Conservation (phyloP, 2,797 vertebrate species). For the Esox lucius region DNA sequence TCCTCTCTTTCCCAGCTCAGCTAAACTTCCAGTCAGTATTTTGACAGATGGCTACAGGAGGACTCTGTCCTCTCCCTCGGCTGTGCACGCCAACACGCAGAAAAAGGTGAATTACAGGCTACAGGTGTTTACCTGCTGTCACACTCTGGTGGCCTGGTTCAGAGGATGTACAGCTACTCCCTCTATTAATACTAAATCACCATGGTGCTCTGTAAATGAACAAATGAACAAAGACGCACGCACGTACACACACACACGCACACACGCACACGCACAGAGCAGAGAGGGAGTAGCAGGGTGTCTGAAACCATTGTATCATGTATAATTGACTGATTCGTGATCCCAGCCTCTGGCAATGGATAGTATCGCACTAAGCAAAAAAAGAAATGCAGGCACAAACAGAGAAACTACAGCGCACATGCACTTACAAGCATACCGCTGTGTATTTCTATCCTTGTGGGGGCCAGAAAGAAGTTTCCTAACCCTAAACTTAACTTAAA, state of each 20-base stretch:
- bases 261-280: background rate
- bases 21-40: background rate
- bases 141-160: background rate
- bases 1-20: background rate
- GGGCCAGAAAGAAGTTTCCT: background rate
- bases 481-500: background rate
- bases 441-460: no score
- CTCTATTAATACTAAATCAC: conserved; percentile 18
- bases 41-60: background rate
- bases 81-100: background rate
- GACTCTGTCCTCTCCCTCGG: background rate
- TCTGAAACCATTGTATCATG: background rate
- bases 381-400: background rate
- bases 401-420: background rate
- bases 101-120: background rate
- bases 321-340: background rate
- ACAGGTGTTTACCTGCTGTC: background rate
- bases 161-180: conserved; percentile 2
- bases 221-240: background rate
- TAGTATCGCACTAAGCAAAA: background rate
- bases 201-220: conserved; percentile 5
- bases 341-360: background rate
- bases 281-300: background rate
- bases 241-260: background rate
- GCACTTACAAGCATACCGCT: background rate